A percentile compares a stretch with the other conserved stretches of the same genome.
Evolutionary conservation across 2,113 vertebrate species (phyloP).

Genomic region (Hirundichthys speculiger): DNA sequence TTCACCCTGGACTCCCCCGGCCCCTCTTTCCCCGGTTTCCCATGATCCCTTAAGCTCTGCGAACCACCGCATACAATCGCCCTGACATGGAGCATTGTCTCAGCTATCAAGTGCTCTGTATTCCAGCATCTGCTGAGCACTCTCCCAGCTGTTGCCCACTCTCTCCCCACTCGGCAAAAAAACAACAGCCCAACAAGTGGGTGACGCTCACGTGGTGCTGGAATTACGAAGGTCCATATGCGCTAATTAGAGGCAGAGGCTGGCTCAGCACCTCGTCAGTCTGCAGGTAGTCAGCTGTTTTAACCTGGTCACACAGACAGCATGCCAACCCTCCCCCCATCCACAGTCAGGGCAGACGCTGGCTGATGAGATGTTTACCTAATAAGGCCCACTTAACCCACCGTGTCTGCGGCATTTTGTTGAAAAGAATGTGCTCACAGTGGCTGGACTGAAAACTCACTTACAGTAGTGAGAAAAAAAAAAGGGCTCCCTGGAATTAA

Average conservation of each 20-base stretch:
- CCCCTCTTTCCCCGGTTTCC: conserved; percentile 52
- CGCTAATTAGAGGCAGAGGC: conserved; percentile 68
- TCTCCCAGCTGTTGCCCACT: conserved; percentile 77
- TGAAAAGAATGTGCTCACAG: conserved; percentile 19
- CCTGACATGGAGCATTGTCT: conserved; percentile 56
- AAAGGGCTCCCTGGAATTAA: too few relatives aligned
- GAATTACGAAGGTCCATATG: conserved; percentile 55
- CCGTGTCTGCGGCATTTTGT: conserved; percentile 12
- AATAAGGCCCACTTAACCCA: conserved; percentile 30
- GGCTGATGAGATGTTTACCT: conserved; percentile 29
- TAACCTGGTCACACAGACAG: conserved; percentile 7
- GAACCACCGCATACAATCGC: conserved; percentile 37
- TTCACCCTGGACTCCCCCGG: conserved; percentile 71
- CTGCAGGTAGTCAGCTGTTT: conserved; percentile 57
- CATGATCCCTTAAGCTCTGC: conserved; percentile 48
- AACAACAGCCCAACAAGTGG: conserved; percentile 61
- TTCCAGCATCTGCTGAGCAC: conserved; percentile 71
- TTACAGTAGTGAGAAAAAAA: conserved; percentile 10
- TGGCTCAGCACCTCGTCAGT: conserved; percentile 33
- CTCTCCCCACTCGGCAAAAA: conserved; percentile 59
- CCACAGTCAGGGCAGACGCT: conserved; percentile 12
- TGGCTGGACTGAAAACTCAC: not conserved
- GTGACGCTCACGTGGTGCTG: conserved; percentile 62
- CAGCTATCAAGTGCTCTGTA: conserved; percentile 42
- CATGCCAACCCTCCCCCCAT: conserved; percentile 18